Base-by-base conservation (phyloP, 2,888 invertebrate genomes). In the Spilarctia lutea region DNA sequence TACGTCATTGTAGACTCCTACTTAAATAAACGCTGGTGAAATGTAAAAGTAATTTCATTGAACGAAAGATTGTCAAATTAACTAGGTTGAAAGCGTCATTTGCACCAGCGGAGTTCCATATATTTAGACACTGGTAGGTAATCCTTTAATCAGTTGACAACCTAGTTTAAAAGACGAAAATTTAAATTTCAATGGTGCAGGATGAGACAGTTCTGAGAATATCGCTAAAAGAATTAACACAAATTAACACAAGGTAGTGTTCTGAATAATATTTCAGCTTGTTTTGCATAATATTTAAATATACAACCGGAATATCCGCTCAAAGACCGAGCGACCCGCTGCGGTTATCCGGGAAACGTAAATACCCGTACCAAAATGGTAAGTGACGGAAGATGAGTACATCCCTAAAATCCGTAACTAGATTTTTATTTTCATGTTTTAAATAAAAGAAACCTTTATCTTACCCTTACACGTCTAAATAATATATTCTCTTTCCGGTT, bases 181-280 rank as follows among this genome's bases (percentile, higher is more conserved):
- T n/a, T 35, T 16, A 24, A 10, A 33, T 56, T 69, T 69, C n/a
- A 16, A 52, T 56, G 60, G 20, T 24, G 30, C 13, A 27, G 39
- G n/a, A 56, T 18, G n/a, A 56, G 10, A 18, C 27, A 16, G 13
- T 35, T 13, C 18, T 30, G 16, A 7, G 30, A 63, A 30, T 11
- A n/a, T 70, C 20, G 42, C 30, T 18, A 63, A n/a, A 27, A 60
- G 42, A n/a, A 27, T 63, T 39, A 30, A 39, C 39, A 39, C 27
- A 42, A 70, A 70, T 70, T 63, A 39, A 52, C 63, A 52, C 52
- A 16, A 69, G 33, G 60, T 70, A 60, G n/a, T 20, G 33, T 56
- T 13, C 56, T 67, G 66, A 72, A 72, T 72, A 39, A 72, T 48
- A 72, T 72, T 66, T 48, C 60, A 60, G 60, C 35, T 60, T 60